phyloP scores from a whole-genome alignment of 2,113 vertebrate genomes.

The Tretioscincus oriximinensis region DNA sequence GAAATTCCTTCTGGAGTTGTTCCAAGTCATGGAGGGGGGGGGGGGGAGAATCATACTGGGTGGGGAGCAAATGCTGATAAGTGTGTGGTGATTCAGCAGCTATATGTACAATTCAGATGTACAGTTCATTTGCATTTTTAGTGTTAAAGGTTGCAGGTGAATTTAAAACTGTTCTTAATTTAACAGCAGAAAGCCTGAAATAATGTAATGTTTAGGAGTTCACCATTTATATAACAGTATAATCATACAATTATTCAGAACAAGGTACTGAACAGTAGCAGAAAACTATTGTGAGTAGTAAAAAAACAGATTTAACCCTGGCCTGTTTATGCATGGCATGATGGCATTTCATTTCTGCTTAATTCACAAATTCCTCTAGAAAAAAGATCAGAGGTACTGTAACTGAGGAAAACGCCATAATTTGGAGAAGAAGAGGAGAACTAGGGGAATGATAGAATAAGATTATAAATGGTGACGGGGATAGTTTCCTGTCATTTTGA shows the following conservation, averaged over 20 bases:
- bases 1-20: conserved; percentile 26
- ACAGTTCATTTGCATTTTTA: background rate
- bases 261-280: conserved; percentile 9
- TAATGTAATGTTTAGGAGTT: conserved; percentile 4
- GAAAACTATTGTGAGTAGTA: background rate
- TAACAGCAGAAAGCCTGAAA: background rate
- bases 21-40: conserved; percentile 21
- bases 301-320: background rate
- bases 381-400: background rate
- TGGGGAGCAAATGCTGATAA: conserved; percentile 24
- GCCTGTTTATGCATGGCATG: background rate
- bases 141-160: background rate
- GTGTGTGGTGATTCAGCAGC: conserved; percentile 12
- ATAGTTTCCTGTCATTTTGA: too few species aligned
- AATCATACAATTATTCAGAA: background rate
- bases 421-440: background rate
- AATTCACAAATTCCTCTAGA: background rate
- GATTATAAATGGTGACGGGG: background rate
- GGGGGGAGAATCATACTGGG: background rate
- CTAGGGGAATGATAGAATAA: too few species aligned
- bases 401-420: background rate
- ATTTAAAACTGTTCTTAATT: background rate
- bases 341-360: background rate
- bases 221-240: background rate
- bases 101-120: background rate